A percentile compares a stretch with the other conserved stretches of the same genome.
phyloP scores from a whole-genome alignment of 2,113 vertebrate species.

The Alligator sinensis region DNA sequence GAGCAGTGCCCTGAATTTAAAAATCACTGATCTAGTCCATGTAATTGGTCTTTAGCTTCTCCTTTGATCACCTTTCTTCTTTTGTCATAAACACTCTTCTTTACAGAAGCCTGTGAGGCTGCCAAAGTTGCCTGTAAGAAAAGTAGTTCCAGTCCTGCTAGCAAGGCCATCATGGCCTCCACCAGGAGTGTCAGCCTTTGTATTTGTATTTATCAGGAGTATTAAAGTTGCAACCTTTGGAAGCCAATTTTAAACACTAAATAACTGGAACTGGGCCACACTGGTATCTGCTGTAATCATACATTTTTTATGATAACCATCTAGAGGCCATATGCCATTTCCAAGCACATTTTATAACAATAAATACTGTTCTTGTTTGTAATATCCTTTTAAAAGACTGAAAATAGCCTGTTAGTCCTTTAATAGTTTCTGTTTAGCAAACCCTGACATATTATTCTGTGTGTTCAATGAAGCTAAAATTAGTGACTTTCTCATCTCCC shows the following conservation, averaged over 20 bases:
- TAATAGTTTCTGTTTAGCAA: neutral
- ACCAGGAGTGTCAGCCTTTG: neutral
- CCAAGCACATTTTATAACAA: neutral
- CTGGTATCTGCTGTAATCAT: neutral
- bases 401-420: neutral
- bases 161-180: fast-evolving
- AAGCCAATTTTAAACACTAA: fast-evolving
- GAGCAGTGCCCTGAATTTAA: too few relatives aligned
- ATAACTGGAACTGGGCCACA: neutral
- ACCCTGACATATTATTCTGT: neutral
- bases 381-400: neutral
- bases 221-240: neutral
- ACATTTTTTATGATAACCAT: neutral
- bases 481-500: neutral
- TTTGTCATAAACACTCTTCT: neutral
- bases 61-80: neutral
- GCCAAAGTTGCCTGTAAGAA: neutral
- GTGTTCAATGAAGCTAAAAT: neutral
- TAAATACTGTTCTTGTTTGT: neutral
- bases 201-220: neutral
- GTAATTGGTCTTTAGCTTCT: neutral
- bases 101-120: neutral
- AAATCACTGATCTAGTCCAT: neutral
- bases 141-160: neutral
- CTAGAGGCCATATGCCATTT: neutral